These are phyloP conservation scores for Cordilura impudica DNA, from an alignment of 2,888 invertebrate genomes.

Conservation along the genomic window DNA sequence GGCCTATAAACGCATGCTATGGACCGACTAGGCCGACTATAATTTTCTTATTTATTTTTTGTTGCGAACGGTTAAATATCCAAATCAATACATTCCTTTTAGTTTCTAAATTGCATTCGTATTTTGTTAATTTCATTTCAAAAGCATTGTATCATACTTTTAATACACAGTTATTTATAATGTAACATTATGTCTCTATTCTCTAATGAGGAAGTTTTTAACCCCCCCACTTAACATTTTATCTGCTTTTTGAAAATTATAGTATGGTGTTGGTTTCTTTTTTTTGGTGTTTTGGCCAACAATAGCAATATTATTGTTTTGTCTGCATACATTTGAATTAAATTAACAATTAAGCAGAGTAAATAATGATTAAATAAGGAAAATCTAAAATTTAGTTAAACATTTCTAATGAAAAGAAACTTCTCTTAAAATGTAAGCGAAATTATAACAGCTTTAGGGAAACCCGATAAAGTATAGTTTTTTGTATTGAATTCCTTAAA, in stretches of 20 bases:
- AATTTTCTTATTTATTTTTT: too few species aligned
- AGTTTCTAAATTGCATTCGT: neutral
- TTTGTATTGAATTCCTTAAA: neutral
- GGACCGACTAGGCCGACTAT: too few species aligned
- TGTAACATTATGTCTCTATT: conserved; percentile 17
- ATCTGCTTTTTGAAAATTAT: neutral
- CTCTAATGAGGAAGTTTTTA: conserved; percentile 15
- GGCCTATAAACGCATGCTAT: too few species aligned
- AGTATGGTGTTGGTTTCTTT: neutral
- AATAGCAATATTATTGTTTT: neutral
- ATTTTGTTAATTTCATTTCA: neutral
- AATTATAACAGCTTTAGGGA: too few species aligned
- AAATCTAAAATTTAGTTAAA: neutral
- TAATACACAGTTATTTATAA: conserved; percentile 41
- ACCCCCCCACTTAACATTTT: neutral
- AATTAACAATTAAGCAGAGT: conserved; percentile 2
- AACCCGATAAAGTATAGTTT: neutral
- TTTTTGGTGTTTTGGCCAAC: neutral
- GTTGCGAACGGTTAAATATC: too few species aligned
- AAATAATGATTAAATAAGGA: neutral
- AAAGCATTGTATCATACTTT: conserved; percentile 54
- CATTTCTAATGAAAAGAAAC: neutral
- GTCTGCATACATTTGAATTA: conserved; percentile 15
- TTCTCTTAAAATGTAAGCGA: neutral
- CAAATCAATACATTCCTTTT: neutral